phyloP scores from a whole-genome alignment of 2,113 vertebrate genomes.

The Pantherophis guttatus region DNA sequence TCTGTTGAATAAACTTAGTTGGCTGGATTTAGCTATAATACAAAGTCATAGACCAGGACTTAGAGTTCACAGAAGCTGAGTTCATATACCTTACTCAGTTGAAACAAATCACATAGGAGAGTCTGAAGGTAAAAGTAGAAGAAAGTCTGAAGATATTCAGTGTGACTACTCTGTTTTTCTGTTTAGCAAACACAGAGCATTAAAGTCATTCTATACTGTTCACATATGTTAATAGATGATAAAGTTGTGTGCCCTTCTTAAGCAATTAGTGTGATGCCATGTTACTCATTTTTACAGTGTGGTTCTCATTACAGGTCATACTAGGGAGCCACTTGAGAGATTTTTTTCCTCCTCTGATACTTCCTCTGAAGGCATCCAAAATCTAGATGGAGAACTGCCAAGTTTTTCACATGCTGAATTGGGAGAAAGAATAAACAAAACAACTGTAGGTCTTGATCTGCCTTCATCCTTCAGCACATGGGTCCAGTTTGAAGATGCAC shows the following conservation, averaged over 20 bases:
- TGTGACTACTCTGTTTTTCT: neutral
- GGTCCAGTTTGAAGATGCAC: slow-evolving; percentile 76
- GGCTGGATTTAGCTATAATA: neutral
- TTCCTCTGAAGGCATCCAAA: slow-evolving; percentile 62
- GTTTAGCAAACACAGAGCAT: neutral
- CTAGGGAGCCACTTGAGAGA: slow-evolving; percentile 47
- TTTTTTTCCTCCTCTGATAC: slow-evolving; percentile 63
- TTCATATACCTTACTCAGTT: neutral
- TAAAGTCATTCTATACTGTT: neutral
- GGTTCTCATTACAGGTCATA: neutral
- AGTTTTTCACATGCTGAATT: slow-evolving; percentile 48
- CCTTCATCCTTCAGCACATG: slow-evolving; percentile 68
- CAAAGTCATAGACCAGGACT: neutral
- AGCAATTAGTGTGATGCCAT: neutral
- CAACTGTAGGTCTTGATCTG: slow-evolving; percentile 53
- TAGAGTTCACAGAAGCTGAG: neutral
- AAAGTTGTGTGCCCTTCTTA: neutral
- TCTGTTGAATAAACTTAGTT: neutral
- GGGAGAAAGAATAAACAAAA: slow-evolving; percentile 50
- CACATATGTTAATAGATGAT: neutral
- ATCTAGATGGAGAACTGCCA: slow-evolving; percentile 51
- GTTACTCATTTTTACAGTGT: neutral
- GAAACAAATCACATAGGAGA: neutral
- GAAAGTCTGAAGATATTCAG: neutral
- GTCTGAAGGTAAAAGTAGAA: neutral